Conservation (phyloP, 1,140 invertebrate genomes). For the Phocides pigmalion region DNA sequence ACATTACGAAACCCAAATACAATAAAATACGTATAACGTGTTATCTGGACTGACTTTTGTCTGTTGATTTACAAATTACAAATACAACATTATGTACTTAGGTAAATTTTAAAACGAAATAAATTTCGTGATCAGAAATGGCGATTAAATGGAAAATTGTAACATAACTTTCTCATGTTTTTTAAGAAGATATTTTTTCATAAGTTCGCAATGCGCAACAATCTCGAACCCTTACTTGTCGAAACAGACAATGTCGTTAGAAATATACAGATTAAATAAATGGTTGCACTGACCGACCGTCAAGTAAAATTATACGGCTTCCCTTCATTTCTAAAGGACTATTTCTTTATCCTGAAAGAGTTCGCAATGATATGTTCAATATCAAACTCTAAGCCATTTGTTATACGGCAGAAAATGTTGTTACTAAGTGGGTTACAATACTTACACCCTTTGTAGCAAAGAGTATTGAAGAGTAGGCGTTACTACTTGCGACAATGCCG, state of each 20-base stretch:
- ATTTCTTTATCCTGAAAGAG: not conserved
- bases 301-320: not conserved
- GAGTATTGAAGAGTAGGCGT: constrained; percentile 41
- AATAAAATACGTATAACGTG: no score
- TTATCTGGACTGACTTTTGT: no score
- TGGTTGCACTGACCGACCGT: constrained; percentile 9
- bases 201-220: no score
- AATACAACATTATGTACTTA: not conserved
- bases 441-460: constrained; percentile 9
- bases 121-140: not conserved
- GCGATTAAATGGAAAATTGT: not conserved
- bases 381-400: not conserved
- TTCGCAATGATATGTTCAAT: no score
- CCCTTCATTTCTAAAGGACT: not conserved
- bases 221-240: no score
- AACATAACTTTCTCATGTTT: no score
- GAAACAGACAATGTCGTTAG: no score
- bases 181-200: no score
- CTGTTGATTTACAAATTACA: no score
- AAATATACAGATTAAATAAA: not conserved
- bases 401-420: not conserved
- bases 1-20: no score
- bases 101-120: not conserved
- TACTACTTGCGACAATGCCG: constrained; percentile 43
- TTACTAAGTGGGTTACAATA: not conserved